These are phyloP conservation scores for Drosophila paranaensis DNA, from an alignment of 2,888 invertebrate genomes.

Conservation along the genomic window DNA sequence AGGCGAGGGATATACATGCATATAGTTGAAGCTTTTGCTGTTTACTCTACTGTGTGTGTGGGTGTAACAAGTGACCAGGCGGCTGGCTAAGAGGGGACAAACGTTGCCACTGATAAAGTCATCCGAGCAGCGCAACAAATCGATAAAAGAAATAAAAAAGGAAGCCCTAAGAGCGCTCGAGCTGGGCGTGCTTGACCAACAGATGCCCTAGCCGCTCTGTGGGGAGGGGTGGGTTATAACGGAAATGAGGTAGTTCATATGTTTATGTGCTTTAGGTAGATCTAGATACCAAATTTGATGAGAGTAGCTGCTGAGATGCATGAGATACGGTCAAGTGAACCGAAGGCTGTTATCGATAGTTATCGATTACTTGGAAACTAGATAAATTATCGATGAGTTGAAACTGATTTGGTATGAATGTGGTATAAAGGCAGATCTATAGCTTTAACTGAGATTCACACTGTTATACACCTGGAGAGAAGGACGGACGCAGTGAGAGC, in stretches of 20 bases:
- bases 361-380: neutral
- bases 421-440: neutral
- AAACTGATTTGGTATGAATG: neutral
- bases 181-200: neutral
- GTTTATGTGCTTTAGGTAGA: neutral
- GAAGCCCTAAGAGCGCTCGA: slow-evolving; percentile 5
- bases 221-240: neutral
- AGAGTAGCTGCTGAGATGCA: neutral
- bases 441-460: no score
- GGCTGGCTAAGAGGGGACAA: slow-evolving; percentile 23
- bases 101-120: slow-evolving; percentile 66
- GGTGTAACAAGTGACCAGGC: slow-evolving; percentile 57
- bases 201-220: neutral
- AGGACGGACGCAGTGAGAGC: neutral
- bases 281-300: neutral
- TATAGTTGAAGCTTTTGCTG: slow-evolving; percentile 9
- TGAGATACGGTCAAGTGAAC: neutral
- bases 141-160: slow-evolving; percentile 65
- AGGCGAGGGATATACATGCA: slow-evolving; percentile 12
- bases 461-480: neutral
- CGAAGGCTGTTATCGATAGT: neutral
- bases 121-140: slow-evolving; percentile 60
- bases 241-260: neutral
- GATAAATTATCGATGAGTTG: neutral
- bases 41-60: slow-evolving; percentile 18